Conservation (phyloP, 2,797 vertebrate species). For the Paratrypauchen microcephalus region DNA sequence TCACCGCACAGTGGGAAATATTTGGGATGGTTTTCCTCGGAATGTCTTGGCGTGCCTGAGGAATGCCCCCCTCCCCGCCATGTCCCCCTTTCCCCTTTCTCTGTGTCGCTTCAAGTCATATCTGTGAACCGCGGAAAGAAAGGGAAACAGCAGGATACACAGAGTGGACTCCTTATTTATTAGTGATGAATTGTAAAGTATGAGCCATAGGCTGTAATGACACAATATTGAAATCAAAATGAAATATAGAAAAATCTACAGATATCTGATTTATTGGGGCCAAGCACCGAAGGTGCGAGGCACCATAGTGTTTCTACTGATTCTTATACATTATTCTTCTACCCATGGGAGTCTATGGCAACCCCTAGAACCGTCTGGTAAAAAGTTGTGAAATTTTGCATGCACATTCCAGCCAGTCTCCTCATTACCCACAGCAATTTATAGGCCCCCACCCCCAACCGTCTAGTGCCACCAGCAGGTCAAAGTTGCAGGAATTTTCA, state of each 20-base stretch:
- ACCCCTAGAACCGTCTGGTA: too few species aligned
- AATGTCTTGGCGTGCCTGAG: slow-evolving; percentile 82
- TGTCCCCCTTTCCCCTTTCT: slow-evolving; percentile 31
- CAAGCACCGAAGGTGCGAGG: too few species aligned
- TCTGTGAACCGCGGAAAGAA: slow-evolving; percentile 34
- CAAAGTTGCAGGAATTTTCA: too few species aligned
- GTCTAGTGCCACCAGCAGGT: too few species aligned
- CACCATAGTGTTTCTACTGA: too few species aligned
- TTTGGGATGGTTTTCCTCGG: slow-evolving; percentile 83
- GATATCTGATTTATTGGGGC: not conserved
- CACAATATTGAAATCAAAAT: slow-evolving; percentile 3
- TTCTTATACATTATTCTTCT: too few species aligned
- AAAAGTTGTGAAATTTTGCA: too few species aligned
- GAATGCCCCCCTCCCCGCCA: slow-evolving; percentile 63
- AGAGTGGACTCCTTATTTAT: slow-evolving; percentile 43
- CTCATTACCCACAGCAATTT: too few species aligned
- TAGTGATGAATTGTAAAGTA: slow-evolving; percentile 11
- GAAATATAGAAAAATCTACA: not conserved
- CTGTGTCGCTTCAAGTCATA: slow-evolving; percentile 42
- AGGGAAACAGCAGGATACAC: slow-evolving; percentile 34
- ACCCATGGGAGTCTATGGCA: too few species aligned
- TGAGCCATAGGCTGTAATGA: not conserved
- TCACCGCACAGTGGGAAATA: slow-evolving; percentile 76
- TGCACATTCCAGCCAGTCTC: too few species aligned
- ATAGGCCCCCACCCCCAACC: too few species aligned